Evolutionary conservation across 2,888 invertebrate genomes (phyloP).

Genomic region (Acleris cristana): DNA sequence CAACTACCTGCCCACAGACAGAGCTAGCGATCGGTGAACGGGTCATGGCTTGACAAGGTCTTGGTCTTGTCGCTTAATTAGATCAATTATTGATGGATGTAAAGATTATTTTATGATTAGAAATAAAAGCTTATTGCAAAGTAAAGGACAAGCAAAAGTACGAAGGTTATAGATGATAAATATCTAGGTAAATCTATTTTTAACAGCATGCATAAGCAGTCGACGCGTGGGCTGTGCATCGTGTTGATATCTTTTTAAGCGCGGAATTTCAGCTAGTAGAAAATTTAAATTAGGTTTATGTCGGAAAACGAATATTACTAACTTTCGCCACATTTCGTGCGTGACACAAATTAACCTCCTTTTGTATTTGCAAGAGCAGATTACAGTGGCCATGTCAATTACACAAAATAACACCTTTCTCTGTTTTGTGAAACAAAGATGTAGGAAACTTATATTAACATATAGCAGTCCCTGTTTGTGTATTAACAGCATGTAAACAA

Average conservation of each 20-base stretch:
- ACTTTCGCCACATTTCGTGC: conserved; percentile 25
- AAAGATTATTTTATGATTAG: conserved; percentile 1
- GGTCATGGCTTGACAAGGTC: conserved; percentile 34
- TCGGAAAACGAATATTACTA: conserved; percentile 21
- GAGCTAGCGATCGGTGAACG: conserved; percentile 13
- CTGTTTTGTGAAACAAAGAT: conserved; percentile 28
- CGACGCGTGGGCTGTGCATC: neutral
- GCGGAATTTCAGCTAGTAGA: neutral
- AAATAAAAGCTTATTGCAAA: neutral
- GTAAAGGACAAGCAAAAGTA: too few species aligned
- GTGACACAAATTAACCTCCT: conserved; percentile 34
- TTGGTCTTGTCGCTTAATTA: conserved; percentile 30
- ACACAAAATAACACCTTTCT: conserved; percentile 35
- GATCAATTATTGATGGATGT: conserved; percentile 19
- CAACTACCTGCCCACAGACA: neutral
- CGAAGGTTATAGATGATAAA: too few species aligned
- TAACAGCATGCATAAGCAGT: too few species aligned
- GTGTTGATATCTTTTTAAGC: conserved; percentile 40
- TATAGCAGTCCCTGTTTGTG: conserved; percentile 30
- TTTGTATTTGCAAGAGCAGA: conserved; percentile 27
- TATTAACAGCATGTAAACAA: conserved; percentile 34
- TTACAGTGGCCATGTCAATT: conserved; percentile 32
- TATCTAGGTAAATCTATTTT: too few species aligned
- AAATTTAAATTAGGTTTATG: conserved; percentile 3
- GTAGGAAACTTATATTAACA: conserved; percentile 22